Evolutionary conservation across 2,888 invertebrate genomes (phyloP).

Genomic region (Perdita meconis): DNA sequence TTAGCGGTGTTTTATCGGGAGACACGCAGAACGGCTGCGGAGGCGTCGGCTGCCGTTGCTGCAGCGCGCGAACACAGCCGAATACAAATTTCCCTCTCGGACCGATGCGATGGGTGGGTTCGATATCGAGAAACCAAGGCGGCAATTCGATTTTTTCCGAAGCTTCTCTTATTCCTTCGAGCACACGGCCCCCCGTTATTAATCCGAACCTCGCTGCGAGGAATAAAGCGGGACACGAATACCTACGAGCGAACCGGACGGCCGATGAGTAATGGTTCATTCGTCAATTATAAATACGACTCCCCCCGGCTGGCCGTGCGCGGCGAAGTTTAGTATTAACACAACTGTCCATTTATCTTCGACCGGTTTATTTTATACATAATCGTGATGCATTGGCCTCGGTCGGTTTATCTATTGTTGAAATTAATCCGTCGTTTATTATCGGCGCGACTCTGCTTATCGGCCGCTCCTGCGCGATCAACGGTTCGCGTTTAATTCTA

Average conservation of each 20-base stretch:
- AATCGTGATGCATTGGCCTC: slow-evolving; percentile 34
- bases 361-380: slow-evolving; percentile 64
- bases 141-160: slow-evolving; percentile 3
- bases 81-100: slow-evolving; percentile 29
- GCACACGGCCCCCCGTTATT: slow-evolving; percentile 30
- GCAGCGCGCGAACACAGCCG: neutral
- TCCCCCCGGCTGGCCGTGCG: slow-evolving; percentile 34
- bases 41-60: neutral
- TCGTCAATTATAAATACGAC: slow-evolving; percentile 72
- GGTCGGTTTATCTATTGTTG: slow-evolving; percentile 58
- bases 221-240: slow-evolving; percentile 18
- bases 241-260: slow-evolving; percentile 33
- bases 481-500: slow-evolving; percentile 21
- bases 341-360: slow-evolving; percentile 61
- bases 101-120: too few relatives aligned
- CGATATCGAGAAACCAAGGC: slow-evolving; percentile 7
- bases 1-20: slow-evolving; percentile 51
- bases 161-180: slow-evolving; percentile 26
- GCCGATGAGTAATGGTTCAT: slow-evolving; percentile 65
- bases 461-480: slow-evolving; percentile 32
- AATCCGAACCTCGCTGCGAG: slow-evolving; percentile 34
- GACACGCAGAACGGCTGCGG: neutral
- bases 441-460: slow-evolving; percentile 40
- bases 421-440: slow-evolving; percentile 65
- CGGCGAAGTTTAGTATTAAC: slow-evolving; percentile 59